These are phyloP conservation scores for Cyphomyrus discorhynchus DNA, from an alignment of 2,113 vertebrate genomes.

Conservation along the genomic window DNA sequence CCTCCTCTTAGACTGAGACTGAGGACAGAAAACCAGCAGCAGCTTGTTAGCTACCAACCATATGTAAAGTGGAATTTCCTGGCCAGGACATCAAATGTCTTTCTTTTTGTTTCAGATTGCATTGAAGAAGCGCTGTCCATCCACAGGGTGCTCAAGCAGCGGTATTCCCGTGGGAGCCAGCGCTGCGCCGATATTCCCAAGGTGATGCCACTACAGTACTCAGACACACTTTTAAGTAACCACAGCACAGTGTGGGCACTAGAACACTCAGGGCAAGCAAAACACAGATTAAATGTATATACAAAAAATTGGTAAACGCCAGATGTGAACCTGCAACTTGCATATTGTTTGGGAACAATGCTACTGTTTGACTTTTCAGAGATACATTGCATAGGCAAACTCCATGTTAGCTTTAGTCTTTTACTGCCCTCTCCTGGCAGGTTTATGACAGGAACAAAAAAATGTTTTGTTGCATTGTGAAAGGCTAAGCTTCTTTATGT, in stretches of 20 bases:
- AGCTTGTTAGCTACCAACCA: background rate
- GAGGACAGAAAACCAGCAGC: background rate
- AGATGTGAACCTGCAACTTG: background rate
- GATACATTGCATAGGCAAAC: background rate
- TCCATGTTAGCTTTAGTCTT: background rate
- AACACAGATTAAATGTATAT: background rate
- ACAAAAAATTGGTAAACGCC: background rate
- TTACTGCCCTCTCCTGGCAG: conserved; percentile 16
- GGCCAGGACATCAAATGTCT: background rate
- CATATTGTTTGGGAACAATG: background rate
- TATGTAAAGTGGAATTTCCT: background rate
- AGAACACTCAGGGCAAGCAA: background rate
- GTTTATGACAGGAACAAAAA: background rate
- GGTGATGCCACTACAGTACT: background rate
- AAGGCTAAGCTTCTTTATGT: background rate
- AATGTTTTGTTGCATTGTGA: background rate
- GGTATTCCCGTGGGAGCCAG: background rate
- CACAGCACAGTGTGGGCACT: background rate
- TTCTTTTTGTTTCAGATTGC: background rate
- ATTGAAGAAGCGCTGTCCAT: background rate
- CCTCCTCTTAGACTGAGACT: background rate
- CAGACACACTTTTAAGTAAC: background rate
- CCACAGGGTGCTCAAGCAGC: background rate
- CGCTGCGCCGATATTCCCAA: background rate
- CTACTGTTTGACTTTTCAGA: background rate